Evolutionary conservation across 2,888 invertebrate genomes (phyloP).

Genomic region (Electrophaes corylata): DNA sequence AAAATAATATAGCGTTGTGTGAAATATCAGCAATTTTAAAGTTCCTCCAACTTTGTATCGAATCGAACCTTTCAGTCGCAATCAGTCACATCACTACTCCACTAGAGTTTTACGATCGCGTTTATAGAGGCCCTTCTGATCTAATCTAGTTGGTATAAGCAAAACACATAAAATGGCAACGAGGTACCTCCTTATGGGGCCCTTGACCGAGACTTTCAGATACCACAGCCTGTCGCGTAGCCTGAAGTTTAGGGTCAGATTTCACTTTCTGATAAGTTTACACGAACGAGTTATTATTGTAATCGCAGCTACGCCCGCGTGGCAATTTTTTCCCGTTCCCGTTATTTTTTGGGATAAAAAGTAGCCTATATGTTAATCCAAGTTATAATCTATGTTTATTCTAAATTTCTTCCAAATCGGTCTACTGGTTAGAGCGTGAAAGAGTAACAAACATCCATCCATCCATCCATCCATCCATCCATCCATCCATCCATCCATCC

Average conservation of each 20-base stretch:
- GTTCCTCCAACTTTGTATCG: not conserved
- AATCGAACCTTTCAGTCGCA: not conserved
- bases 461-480: too few species aligned
- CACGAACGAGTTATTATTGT: not conserved
- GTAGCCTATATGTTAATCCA: too few species aligned
- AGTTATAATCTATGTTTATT: too few species aligned
- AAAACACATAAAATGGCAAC: conserved; percentile 40
- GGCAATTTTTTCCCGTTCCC: too few species aligned
- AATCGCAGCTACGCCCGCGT: too few species aligned
- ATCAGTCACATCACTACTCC: not conserved
- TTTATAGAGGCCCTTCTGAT: conserved; percentile 53
- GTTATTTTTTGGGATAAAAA: too few species aligned
- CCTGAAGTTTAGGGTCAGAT: not conserved
- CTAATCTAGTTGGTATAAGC: conserved; percentile 55
- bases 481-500: too few species aligned
- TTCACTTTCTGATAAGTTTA: conserved; percentile 1
- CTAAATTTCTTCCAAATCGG: too few species aligned
- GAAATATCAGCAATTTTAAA: too few species aligned
- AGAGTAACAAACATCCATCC: too few species aligned
- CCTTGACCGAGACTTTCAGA: conserved; percentile 39
- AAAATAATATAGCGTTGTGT: too few species aligned
- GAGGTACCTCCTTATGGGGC: conserved; percentile 22
- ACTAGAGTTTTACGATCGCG: conserved; percentile 48
- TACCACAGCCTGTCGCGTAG: not conserved
- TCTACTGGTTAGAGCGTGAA: too few species aligned